These are phyloP conservation scores for Aphelocoma californica DNA, from an alignment of 2,797 vertebrate species.

Conservation along the genomic window DNA sequence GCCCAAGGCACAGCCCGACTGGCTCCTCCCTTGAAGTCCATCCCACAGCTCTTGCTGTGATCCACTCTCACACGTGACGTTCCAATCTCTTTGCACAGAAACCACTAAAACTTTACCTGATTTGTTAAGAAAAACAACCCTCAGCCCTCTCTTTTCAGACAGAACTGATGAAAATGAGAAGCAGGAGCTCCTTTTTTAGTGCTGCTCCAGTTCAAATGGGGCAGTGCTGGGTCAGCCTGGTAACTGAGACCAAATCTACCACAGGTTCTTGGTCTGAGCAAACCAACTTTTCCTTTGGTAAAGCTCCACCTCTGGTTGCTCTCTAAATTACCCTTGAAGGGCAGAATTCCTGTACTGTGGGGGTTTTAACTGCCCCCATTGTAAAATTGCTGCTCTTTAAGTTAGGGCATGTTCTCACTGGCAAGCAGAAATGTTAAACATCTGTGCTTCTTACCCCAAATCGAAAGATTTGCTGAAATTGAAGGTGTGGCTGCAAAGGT, in stretches of 20 bases:
- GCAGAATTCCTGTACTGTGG: not conserved
- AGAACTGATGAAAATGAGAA: not conserved
- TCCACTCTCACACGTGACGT: not conserved
- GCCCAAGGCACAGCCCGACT: accelerated
- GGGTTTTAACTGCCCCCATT: not conserved
- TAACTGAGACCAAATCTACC: not conserved
- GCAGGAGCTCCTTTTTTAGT: not conserved
- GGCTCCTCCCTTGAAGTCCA: accelerated
- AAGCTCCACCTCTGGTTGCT: not conserved
- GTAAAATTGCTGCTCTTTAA: not conserved
- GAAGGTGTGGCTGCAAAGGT: not conserved
- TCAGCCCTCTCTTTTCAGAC: not conserved
- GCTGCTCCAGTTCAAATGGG: not conserved
- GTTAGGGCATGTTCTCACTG: accelerated
- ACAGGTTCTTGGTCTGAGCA: not conserved
- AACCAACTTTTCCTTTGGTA: not conserved
- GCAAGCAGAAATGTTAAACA: not conserved
- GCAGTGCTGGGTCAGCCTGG: not conserved
- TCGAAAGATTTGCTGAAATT: accelerated
- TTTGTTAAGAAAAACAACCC: not conserved
- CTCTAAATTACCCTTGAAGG: not conserved
- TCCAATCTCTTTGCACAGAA: not conserved
- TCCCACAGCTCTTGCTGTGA: not conserved
- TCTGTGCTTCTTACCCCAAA: not conserved
- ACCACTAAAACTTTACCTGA: not conserved